Percentiles rank a stretch among this genome's conserved stretches.
These are phyloP conservation scores for Helarctos malayanus DNA, from an alignment of 2,797 vertebrate genomes.

Conservation along the genomic window DNA sequence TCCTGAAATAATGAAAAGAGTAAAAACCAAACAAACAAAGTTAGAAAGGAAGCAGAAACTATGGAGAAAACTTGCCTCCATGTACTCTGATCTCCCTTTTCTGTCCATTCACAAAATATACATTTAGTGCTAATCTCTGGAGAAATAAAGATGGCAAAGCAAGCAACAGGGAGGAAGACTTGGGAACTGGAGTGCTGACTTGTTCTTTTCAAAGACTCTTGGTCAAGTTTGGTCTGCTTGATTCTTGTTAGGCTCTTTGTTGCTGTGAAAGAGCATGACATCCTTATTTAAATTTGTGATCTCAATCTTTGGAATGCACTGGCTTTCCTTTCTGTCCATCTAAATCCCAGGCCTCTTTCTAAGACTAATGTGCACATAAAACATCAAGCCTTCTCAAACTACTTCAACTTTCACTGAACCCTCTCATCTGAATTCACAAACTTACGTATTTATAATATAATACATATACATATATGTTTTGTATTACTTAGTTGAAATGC, in stretches of 20 bases:
- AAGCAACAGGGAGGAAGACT: background rate
- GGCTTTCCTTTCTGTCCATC: background rate
- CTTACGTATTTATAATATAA: background rate
- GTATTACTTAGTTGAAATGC: background rate
- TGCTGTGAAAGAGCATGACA: background rate
- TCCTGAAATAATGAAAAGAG: background rate
- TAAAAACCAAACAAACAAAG: background rate
- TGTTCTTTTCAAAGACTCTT: background rate
- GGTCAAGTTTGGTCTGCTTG: background rate
- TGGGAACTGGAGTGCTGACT: background rate
- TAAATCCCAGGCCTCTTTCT: background rate
- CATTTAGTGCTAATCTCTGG: background rate
- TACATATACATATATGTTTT: background rate
- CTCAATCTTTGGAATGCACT: background rate
- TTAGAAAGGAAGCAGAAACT: background rate
- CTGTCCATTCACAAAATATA: background rate
- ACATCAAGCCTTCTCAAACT: background rate
- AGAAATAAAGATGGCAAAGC: background rate
- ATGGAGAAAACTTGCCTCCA: background rate
- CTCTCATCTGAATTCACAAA: background rate
- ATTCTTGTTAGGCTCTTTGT: background rate
- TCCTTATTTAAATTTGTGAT: background rate
- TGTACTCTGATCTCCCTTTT: background rate
- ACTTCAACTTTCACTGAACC: background rate
- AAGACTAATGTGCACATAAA: background rate